A percentile compares a stretch with the other conserved stretches of the same genome.
Conservation (phyloP, 2,888 invertebrate species). For the Carterocephalus palaemon region DNA sequence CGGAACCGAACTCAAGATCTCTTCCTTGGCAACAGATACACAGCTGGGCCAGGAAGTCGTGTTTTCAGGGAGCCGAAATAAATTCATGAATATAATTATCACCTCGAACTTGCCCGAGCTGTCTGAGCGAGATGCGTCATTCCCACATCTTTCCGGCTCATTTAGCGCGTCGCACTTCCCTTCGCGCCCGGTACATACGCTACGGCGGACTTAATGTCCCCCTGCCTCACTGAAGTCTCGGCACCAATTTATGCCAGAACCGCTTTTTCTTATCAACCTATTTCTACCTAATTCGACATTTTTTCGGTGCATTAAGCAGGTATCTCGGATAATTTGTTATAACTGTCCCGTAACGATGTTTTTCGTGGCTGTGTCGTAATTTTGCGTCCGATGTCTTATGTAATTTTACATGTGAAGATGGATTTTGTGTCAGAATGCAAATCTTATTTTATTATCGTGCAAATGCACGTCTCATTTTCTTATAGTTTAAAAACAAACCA, state of each 20-base stretch:
- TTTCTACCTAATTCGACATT: constrained; percentile 61
- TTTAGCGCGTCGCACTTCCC: constrained; percentile 55
- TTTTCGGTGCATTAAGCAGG: constrained; percentile 57
- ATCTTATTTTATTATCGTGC: too few species aligned
- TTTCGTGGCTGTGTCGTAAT: background rate
- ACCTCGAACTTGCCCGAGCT: too few species aligned
- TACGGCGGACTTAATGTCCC: constrained; percentile 53
- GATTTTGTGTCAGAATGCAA: too few species aligned
- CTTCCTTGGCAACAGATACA: too few species aligned
- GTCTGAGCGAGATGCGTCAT: constrained; percentile 52
- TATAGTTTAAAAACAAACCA: too few species aligned
- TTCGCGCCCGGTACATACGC: constrained; percentile 38
- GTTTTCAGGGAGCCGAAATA: too few species aligned
- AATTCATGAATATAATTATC: too few species aligned
- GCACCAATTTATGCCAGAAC: constrained; percentile 61
- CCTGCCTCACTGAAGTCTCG: constrained; percentile 58
- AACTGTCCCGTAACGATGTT: constrained; percentile 12
- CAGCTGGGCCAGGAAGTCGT: too few species aligned
- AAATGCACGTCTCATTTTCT: too few species aligned
- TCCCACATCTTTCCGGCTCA: constrained; percentile 65
- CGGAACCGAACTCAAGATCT: too few species aligned
- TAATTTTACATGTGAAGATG: too few species aligned
- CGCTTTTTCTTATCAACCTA: constrained; percentile 63
- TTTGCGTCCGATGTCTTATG: too few species aligned
- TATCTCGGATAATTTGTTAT: constrained; percentile 42